phyloP scores from a whole-genome alignment of 2,113 vertebrate genomes.

The Catagonus wagneri region DNA sequence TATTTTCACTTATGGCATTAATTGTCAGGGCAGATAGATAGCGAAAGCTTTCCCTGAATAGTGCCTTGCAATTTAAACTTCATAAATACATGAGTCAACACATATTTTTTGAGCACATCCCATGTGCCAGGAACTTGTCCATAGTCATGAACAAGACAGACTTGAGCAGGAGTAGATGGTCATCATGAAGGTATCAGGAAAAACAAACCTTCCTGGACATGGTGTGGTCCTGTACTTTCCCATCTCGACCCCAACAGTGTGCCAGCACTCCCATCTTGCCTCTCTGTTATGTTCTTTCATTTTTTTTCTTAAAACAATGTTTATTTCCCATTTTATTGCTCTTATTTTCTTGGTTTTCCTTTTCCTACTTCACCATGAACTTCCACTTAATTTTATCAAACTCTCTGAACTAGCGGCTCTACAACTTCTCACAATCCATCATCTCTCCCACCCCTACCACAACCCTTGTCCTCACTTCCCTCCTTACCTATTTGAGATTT shows the following conservation, averaged over 20 bases:
- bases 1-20: neutral
- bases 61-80: neutral
- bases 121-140: neutral
- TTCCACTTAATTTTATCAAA: neutral
- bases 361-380: neutral
- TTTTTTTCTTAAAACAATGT: neutral
- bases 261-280: neutral
- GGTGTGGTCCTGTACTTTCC: neutral
- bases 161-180: neutral
- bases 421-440: neutral
- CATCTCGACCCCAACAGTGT: fast-evolving
- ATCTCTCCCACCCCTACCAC: no score
- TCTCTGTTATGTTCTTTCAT: neutral
- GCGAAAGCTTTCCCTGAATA: neutral
- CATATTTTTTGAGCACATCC: neutral
- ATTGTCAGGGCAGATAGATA: neutral
- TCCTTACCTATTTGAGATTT: neutral
- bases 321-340: neutral
- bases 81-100: neutral
- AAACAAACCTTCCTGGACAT: neutral
- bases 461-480: neutral
- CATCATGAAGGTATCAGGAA: neutral
- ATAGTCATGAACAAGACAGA: neutral
- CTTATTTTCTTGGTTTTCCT: neutral
- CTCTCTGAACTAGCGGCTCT: neutral